Percentiles rank a stretch among this genome's conserved stretches.
Evolutionary conservation across 2,888 invertebrate species (phyloP).

Genomic region (Empis stercorea): DNA sequence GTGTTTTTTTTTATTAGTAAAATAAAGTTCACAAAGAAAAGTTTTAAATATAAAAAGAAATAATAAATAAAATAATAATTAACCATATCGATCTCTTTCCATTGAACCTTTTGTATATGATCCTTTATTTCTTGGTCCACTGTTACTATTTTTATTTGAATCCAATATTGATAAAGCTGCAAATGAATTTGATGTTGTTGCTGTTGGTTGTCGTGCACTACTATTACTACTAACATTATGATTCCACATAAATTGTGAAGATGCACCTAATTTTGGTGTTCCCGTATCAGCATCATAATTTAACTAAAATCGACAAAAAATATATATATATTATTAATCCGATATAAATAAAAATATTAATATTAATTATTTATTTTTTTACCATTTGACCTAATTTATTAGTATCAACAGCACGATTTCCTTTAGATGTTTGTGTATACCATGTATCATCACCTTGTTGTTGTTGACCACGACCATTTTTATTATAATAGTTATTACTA

Average conservation of each 20-base stretch:
- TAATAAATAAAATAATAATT: neutral
- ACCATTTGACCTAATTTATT: conserved; percentile 30
- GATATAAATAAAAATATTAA: neutral
- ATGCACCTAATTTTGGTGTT: conserved; percentile 29
- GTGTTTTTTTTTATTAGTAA: too few species aligned
- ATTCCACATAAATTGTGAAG: conserved; percentile 26
- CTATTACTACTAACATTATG: conserved; percentile 10
- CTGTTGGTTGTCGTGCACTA: conserved; percentile 17
- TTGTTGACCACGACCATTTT: conserved; percentile 4
- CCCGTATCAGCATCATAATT: conserved; percentile 25
- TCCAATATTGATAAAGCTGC: conserved; percentile 27
- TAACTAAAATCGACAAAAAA: conserved; percentile 14
- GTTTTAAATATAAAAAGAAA: conserved; percentile 23
- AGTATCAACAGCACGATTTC: conserved; percentile 28
- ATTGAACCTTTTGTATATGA: conserved; percentile 31
- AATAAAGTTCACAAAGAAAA: conserved; percentile 18
- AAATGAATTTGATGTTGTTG: conserved; percentile 30
- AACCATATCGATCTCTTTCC: conserved; percentile 30
- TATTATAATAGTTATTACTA: conserved; percentile 4
- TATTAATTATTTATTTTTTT: conserved; percentile 8
- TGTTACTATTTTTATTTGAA: conserved; percentile 18
- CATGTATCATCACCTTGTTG: conserved; percentile 26
- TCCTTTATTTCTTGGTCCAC: conserved; percentile 28
- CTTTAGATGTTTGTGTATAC: conserved; percentile 33
- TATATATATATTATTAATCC: too few species aligned